Evolutionary conservation across 2,113 vertebrate species (phyloP).

Genomic region (Colossoma macropomum): DNA sequence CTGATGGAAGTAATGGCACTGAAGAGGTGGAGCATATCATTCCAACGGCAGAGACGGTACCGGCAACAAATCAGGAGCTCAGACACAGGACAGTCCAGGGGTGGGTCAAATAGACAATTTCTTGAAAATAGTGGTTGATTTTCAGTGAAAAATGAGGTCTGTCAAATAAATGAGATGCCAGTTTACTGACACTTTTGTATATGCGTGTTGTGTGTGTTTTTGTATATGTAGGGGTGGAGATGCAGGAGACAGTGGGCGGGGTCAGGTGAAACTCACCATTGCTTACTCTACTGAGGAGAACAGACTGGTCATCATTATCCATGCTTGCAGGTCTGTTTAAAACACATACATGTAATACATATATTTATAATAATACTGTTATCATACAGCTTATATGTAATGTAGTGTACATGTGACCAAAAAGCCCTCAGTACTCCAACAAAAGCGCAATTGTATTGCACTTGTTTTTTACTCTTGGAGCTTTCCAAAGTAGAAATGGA

Average conservation of each 20-base stretch:
- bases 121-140: not conserved
- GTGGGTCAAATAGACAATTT: constrained; percentile 61
- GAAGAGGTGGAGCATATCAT: constrained; percentile 50
- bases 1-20: constrained; percentile 16
- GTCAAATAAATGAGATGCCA: not conserved
- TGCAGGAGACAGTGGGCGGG: constrained; percentile 57
- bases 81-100: constrained; percentile 65
- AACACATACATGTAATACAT: not conserved
- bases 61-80: constrained; percentile 71
- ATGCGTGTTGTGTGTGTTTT: constrained; percentile 15
- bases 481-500: no score
- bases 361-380: not conserved
- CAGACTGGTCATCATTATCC: constrained; percentile 82
- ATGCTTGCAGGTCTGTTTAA: constrained; percentile 83
- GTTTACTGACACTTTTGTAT: not conserved
- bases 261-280: constrained; percentile 83
- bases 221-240: constrained; percentile 56
- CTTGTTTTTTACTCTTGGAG: no score
- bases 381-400: no score
- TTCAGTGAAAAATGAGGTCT: not conserved
- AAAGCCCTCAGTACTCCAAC: no score
- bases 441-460: no score
- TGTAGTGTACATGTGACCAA: no score
- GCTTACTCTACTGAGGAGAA: constrained; percentile 84
- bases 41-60: constrained; percentile 69